These are phyloP conservation scores for Epinephelus fuscoguttatus DNA, from an alignment of 2,113 vertebrate species.

Conservation along the genomic window DNA sequence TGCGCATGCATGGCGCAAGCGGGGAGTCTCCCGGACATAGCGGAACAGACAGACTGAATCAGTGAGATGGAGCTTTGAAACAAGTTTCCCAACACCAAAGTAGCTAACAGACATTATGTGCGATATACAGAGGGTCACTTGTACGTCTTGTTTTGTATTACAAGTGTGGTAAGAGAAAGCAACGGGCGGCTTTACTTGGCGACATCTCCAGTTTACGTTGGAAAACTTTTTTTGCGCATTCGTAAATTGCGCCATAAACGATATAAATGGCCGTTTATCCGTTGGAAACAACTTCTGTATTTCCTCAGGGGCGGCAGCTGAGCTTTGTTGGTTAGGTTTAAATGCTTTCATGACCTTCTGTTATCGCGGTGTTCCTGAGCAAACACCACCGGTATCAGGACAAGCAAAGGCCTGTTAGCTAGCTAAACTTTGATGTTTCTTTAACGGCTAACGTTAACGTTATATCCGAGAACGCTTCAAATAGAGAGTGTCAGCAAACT, in stretches of 20 bases:
- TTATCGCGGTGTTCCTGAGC: constrained; percentile 50
- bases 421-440: constrained; percentile 37
- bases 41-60: constrained; percentile 54
- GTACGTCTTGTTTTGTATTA: accelerated
- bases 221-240: constrained; percentile 46
- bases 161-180: too few relatives aligned
- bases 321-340: background rate
- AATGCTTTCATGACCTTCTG: constrained; percentile 9
- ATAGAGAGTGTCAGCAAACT: background rate
- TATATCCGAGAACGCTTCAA: background rate
- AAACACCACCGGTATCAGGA: constrained; percentile 44
- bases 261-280: background rate
- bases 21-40: constrained; percentile 79
- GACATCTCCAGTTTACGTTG: constrained; percentile 20
- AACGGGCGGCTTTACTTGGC: background rate
- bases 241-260: background rate
- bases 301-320: background rate
- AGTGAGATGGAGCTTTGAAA: constrained; percentile 21
- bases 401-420: constrained; percentile 48
- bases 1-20: constrained; percentile 54
- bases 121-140: accelerated
- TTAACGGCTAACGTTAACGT: background rate
- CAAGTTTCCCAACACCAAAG: constrained; percentile 15
- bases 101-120: accelerated
- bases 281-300: background rate